phyloP scores from a whole-genome alignment of 2,888 invertebrate genomes.

The Helicoverpa assulta region DNA sequence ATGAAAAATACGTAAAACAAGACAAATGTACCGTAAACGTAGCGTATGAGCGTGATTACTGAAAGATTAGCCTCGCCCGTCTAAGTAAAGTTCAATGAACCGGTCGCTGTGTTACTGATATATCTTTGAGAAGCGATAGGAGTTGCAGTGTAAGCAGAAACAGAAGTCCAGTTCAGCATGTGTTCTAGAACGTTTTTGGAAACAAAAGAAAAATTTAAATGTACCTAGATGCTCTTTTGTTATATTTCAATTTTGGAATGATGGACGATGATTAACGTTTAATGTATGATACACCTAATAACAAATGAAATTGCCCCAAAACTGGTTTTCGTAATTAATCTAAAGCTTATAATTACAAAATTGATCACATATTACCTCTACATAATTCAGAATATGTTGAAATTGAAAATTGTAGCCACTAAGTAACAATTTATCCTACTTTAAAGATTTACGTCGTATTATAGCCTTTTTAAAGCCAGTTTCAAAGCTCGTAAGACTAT shows the following conservation, averaged over 20 bases:
- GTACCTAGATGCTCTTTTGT: not conserved
- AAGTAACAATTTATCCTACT: not conserved
- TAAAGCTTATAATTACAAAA: too few relatives aligned
- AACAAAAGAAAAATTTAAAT: not conserved
- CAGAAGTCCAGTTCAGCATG: slow-evolving; percentile 51
- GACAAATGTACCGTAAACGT: slow-evolving; percentile 62
- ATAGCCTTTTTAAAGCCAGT: slow-evolving; percentile 2
- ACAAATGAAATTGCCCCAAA: too few relatives aligned
- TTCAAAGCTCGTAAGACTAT: slow-evolving; percentile 16
- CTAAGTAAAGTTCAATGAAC: slow-evolving; percentile 69
- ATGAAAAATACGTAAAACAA: slow-evolving; percentile 60
- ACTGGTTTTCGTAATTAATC: too few relatives aligned
- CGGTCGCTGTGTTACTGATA: slow-evolving; percentile 63
- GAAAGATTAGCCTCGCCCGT: slow-evolving; percentile 64
- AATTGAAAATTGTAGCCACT: not conserved
- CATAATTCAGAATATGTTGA: not conserved
- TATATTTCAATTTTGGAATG: too few relatives aligned
- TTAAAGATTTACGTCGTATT: not conserved
- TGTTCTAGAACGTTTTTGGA: not conserved
- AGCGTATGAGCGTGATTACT: slow-evolving; percentile 66
- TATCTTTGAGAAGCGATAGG: slow-evolving; percentile 64
- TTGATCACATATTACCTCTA: too few relatives aligned
- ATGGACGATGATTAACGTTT: too few relatives aligned
- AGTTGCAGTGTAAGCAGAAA: slow-evolving; percentile 17
- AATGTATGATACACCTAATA: too few relatives aligned